A percentile compares a stretch with the other conserved stretches of the same genome.
phyloP scores from a whole-genome alignment of 2,797 vertebrate species.

The Amazona finschi region DNA sequence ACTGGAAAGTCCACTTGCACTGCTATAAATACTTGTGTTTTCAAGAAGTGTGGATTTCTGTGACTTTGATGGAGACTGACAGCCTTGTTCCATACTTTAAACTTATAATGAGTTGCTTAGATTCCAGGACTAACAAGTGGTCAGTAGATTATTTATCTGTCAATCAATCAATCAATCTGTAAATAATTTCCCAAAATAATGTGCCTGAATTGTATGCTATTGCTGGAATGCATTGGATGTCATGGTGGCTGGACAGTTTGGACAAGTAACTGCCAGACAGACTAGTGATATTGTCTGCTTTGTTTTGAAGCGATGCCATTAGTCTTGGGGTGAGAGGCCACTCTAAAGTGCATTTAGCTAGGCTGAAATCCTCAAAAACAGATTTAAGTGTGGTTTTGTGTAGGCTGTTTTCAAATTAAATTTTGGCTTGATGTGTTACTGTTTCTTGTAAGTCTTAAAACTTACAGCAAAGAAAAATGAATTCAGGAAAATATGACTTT shows the following conservation, averaged over 20 bases:
- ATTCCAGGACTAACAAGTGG: not conserved
- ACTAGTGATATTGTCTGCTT: not conserved
- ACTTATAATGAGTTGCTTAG: not conserved
- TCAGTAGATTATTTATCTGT: not conserved
- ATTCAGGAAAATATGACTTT: constrained; percentile 45
- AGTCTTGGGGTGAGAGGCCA: not conserved
- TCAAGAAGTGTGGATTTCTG: not conserved
- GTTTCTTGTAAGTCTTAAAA: constrained; percentile 52
- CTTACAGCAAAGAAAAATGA: constrained; percentile 54
- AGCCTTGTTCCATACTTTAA: not conserved
- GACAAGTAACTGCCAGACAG: not conserved
- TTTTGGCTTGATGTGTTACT: constrained; percentile 11
- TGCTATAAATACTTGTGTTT: not conserved
- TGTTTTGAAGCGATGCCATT: not conserved
- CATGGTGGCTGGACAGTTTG: not conserved
- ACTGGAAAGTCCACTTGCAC: not conserved
- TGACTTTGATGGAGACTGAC: not conserved
- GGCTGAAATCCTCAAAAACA: not conserved
- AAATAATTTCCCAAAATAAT: not conserved
- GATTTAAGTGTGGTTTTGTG: not conserved
- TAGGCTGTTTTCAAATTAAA: constrained; percentile 28
- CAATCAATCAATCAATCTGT: not conserved
- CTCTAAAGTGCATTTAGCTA: not conserved
- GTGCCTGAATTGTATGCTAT: not conserved
- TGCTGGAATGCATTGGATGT: not conserved